phyloP scores from a whole-genome alignment of 2,888 invertebrate genomes.

The Phaonia tiefii region DNA sequence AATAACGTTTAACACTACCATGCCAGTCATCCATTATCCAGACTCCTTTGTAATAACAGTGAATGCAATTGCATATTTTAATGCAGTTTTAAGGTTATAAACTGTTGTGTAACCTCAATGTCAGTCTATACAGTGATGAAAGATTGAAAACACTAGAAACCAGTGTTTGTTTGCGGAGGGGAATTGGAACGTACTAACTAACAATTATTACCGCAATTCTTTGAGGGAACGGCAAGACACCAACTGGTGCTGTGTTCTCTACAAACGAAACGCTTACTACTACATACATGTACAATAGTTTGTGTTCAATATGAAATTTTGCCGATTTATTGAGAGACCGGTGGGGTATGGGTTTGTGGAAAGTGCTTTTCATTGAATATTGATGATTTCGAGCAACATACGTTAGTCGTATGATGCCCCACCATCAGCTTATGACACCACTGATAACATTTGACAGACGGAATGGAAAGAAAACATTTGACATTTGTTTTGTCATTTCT shows the following conservation, averaged over 20 bases:
- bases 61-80: slow-evolving; percentile 46
- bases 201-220: slow-evolving; percentile 13
- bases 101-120: slow-evolving; percentile 77
- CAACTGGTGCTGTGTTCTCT: too few species aligned
- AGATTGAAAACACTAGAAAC: slow-evolving; percentile 34
- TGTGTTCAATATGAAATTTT: too few species aligned
- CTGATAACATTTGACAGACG: slow-evolving; percentile 31
- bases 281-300: too few species aligned
- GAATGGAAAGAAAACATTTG: neutral
- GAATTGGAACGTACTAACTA: slow-evolving; percentile 28
- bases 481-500: neutral
- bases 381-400: slow-evolving; percentile 30
- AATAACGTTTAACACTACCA: slow-evolving; percentile 6
- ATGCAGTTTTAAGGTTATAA: slow-evolving; percentile 78
- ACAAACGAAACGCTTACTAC: too few species aligned
- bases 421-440: slow-evolving; percentile 40
- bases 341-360: too few species aligned
- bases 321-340: too few species aligned
- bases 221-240: neutral
- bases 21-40: neutral
- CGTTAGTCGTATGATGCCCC: slow-evolving; percentile 45
- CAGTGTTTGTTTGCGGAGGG: slow-evolving; percentile 36
- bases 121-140: slow-evolving; percentile 43
- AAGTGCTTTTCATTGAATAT: slow-evolving; percentile 19
- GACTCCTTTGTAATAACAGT: neutral